Conservation (phyloP, 1,140 invertebrate genomes). For the Chrysoperla carnea region DNA sequence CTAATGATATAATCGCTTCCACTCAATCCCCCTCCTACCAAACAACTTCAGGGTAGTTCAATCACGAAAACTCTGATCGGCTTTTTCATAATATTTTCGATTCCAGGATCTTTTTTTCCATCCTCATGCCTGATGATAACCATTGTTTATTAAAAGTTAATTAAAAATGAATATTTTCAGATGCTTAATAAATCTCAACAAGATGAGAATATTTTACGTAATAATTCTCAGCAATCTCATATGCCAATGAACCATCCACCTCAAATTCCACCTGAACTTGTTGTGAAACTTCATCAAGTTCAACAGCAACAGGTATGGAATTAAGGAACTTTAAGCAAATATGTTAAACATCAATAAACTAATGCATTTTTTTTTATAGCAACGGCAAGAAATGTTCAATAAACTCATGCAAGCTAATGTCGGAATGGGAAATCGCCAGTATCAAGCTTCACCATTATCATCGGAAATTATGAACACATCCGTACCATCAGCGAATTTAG, state of each 20-base stretch:
- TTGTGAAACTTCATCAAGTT: constrained; percentile 32
- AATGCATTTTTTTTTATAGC: constrained; percentile 13
- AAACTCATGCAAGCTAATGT: constrained; percentile 21
- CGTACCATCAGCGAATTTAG: constrained; percentile 23
- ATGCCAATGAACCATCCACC: constrained; percentile 12
- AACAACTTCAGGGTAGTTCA: too few relatives aligned
- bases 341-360: too few relatives aligned
- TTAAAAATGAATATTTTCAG: constrained; percentile 11
- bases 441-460: constrained; percentile 26
- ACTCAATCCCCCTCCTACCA: too few relatives aligned
- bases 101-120: too few relatives aligned
- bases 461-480: constrained; percentile 30
- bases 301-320: constrained; percentile 13
- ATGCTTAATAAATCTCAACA: constrained; percentile 35
- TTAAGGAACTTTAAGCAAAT: not conserved
- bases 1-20: too few relatives aligned
- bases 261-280: constrained; percentile 27
- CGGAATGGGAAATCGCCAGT: constrained; percentile 21
- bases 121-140: too few relatives aligned
- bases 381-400: constrained; percentile 26
- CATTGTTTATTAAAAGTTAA: too few relatives aligned
- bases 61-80: too few relatives aligned
- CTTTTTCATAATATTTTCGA: too few relatives aligned
- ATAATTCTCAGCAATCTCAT: constrained; percentile 17
- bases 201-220: constrained; percentile 17